phyloP scores from a whole-genome alignment of 2,113 vertebrate genomes.

The Odocoileus virginianus region DNA sequence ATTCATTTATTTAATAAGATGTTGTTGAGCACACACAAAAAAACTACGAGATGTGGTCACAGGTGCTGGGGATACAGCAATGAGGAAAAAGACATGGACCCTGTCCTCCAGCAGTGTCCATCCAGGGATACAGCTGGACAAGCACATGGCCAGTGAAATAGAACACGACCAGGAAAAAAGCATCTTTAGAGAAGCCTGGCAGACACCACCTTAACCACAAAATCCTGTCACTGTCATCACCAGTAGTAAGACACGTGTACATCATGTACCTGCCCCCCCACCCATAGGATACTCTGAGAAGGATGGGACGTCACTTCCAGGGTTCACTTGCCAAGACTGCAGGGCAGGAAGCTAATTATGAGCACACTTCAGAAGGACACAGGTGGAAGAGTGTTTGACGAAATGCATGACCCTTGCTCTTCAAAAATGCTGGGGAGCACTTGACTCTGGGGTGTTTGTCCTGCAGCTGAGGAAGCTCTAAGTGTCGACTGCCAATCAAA shows the following conservation, averaged over 20 bases:
- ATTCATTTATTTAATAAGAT: neutral
- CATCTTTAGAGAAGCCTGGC: neutral
- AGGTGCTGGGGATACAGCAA: neutral
- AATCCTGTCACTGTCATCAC: neutral
- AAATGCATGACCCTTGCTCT: neutral
- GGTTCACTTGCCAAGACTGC: neutral
- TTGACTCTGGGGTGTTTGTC: neutral
- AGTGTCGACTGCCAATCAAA: too few species aligned
- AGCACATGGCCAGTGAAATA: neutral
- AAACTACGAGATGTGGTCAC: accelerated
- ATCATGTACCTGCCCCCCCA: neutral
- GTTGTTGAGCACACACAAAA: neutral
- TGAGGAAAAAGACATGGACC: neutral
- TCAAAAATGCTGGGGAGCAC: neutral
- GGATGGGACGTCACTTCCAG: neutral
- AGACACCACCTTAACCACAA: neutral
- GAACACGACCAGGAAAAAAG: neutral
- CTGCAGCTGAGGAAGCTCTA: neutral
- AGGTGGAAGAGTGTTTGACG: accelerated
- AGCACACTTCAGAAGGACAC: neutral
- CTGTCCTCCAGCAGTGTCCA: neutral
- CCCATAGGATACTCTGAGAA: neutral
- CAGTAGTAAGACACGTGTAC: neutral
- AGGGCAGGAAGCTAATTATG: neutral
- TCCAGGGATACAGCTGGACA: neutral